Evolutionary conservation across 2,888 invertebrate species (phyloP).

Genomic region (Zelleria hepariella): DNA sequence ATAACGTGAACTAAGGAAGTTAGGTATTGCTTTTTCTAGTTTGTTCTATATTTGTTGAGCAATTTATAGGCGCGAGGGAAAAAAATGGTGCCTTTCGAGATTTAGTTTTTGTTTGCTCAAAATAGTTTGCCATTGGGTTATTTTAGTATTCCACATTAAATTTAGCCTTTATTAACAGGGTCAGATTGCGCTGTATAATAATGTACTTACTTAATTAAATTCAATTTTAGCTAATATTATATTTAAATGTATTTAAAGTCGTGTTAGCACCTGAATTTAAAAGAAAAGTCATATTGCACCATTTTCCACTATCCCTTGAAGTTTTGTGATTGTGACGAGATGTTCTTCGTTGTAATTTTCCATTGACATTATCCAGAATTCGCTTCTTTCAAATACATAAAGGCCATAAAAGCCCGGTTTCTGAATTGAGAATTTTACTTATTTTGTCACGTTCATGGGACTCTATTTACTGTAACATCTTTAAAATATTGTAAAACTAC

Average conservation of each 20-base stretch:
- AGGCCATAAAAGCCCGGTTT: too few relatives aligned
- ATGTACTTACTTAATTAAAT: conserved; percentile 32
- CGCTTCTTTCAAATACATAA: not conserved
- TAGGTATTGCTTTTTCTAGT: not conserved
- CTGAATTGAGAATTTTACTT: too few relatives aligned
- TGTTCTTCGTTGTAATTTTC: not conserved
- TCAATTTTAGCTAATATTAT: conserved; percentile 48
- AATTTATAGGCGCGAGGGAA: conserved; percentile 16
- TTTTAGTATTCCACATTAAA: conserved; percentile 14
- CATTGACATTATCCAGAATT: not conserved
- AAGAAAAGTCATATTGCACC: conserved; percentile 41
- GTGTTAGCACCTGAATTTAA: conserved; percentile 56
- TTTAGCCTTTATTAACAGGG: conserved; percentile 64
- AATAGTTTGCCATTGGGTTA: conserved; percentile 13
- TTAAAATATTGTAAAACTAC: too few relatives aligned
- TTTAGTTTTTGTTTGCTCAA: conserved; percentile 17
- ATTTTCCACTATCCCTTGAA: conserved; percentile 33
- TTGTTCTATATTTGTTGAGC: not conserved
- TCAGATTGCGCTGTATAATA: conserved; percentile 57
- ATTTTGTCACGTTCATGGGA: too few relatives aligned
- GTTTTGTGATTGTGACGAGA: conserved; percentile 24
- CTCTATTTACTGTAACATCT: too few relatives aligned
- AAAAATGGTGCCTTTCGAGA: conserved; percentile 28
- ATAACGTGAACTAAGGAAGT: not conserved
- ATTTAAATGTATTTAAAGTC: conserved; percentile 41